Evolutionary conservation across 2,888 invertebrate genomes (phyloP), one percentile per base, ranked within the genome.

Genomic region (Lymantria dispar): DNA sequence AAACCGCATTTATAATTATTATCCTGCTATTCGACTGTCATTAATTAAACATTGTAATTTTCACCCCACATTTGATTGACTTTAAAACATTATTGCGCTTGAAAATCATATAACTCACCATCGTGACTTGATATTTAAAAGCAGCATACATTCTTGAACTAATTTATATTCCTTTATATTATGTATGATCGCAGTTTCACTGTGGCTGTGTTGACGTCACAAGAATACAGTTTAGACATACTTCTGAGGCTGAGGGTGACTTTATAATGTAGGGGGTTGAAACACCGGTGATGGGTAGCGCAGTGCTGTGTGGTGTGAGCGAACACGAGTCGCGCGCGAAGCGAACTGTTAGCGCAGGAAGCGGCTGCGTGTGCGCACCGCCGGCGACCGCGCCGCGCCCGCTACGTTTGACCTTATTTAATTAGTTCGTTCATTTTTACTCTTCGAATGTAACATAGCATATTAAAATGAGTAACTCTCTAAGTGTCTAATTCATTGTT

Each of bases 331-430:
- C 70, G 70, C 74, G 70, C 74, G 72, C 69, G 68, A 62, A 71
- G 69, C 71, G n/a, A 29, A 30, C 42, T 42, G 71, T 70, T 58
- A 70, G 62, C 68, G 68, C 68, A 74, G 72, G 71, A 70, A 75
- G 70, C 59, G 64, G 63, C 56, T 61, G 62, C 61, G 59, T 52
- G 54, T 66, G 65, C 64, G 46, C 58, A 60, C 53, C 56, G 62
- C 60, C 65, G 65, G 59, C 62, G 66, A 63, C 64, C 55, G 53
- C 58, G 55, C 66, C 69, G 67, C 70, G 67, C 70, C 68, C 67
- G 68, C 70, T 82, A 84, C 87, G 86, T 83, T 89, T 91, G 90
- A 90, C 91, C 90, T 88, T 91, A 91, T 91, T 91, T 89, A 91
- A 90, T 91, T 91, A 89, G 83, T 89, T 85, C 83, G 85, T 82